phyloP scores from a whole-genome alignment of 1,140 invertebrate genomes.

The Drosophila funebris region DNA sequence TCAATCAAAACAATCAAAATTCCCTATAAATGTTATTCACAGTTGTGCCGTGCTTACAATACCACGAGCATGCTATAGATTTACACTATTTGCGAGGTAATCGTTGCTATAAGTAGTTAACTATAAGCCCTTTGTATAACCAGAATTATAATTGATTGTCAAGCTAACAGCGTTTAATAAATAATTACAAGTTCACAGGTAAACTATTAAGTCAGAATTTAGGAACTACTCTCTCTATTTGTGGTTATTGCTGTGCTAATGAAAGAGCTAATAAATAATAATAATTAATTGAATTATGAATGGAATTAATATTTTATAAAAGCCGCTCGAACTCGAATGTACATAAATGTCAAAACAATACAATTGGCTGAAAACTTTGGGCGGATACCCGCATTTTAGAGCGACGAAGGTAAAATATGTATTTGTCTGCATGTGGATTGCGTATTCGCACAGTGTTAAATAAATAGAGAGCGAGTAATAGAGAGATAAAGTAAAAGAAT shows the following conservation, averaged over 20 bases:
- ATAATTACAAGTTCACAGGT: too few species aligned
- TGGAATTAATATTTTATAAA: constrained; percentile 1
- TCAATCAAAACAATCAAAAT: neutral
- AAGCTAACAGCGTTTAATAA: too few species aligned
- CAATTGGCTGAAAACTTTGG: constrained; percentile 6
- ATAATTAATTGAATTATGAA: neutral
- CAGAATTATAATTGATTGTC: too few species aligned
- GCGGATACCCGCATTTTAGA: constrained; percentile 4
- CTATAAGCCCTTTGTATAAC: too few species aligned
- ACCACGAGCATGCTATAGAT: too few species aligned
- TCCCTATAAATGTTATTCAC: neutral
- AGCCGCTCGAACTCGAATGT: neutral
- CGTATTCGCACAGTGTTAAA: neutral
- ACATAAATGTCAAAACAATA: constrained; percentile 26
- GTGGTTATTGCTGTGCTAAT: neutral
- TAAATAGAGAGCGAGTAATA: neutral
- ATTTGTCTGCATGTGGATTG: constrained; percentile 1
- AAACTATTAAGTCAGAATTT: too few species aligned
- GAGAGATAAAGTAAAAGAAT: neutral
- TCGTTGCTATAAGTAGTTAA: too few species aligned
- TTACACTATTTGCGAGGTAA: too few species aligned
- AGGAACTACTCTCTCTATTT: neutral
- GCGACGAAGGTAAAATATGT: constrained; percentile 26
- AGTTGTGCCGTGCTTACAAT: too few species aligned
- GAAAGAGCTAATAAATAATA: constrained; percentile 9